Evolutionary conservation across 2,797 vertebrate species (phyloP), one percentile per base, ranked within the genome.

Genomic region (Amphiprion clarkii): DNA sequence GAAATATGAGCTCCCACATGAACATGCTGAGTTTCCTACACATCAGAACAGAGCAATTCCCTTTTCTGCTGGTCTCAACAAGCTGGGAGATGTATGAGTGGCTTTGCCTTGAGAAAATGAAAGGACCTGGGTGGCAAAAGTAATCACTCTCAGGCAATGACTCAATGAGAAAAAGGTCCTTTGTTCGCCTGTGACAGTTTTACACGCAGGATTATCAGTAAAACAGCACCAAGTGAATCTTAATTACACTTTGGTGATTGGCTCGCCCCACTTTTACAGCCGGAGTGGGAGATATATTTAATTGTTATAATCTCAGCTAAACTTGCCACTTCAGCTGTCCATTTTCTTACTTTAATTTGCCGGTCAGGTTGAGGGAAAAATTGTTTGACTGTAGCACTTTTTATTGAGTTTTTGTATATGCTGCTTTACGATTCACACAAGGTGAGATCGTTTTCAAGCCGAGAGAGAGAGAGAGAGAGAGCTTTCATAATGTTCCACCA

Each of bases 211-310:
- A 90, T 86, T 88, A 88, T 93, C 87, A 92, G 88, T 87, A 87
- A 88, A 89, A 90, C 84, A 86, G 89, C 86, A 83, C 85, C 79
- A 78, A 90, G 81, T 89, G 83, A 92, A 89, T 93, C 87, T 90
- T 91, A 90, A 89, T 92, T 93, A 88, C 85, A 89, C 79, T 85
- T 85, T 84, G 71, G 76, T 88, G 89, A 90, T 82, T 87, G 83
- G 68, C 72, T 84, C 40, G 29, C 16, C 61, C 81, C 62, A 80
- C 65, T 83, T 87, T 71, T 61, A 54, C 51, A 74, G 65, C 61
- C 31, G n/a, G 67, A 56, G 33, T 36, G 61, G 56, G 69, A 74
- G 72, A 84, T 85, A 77, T 83, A 82, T 84, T 87, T 52, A 73
- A 59, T 80, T 90, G 83, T 82, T 74, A 77, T 66, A 75, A 77